Evolutionary conservation across 2,888 invertebrate genomes (phyloP).

Genomic region (Ptilodon capucinus): DNA sequence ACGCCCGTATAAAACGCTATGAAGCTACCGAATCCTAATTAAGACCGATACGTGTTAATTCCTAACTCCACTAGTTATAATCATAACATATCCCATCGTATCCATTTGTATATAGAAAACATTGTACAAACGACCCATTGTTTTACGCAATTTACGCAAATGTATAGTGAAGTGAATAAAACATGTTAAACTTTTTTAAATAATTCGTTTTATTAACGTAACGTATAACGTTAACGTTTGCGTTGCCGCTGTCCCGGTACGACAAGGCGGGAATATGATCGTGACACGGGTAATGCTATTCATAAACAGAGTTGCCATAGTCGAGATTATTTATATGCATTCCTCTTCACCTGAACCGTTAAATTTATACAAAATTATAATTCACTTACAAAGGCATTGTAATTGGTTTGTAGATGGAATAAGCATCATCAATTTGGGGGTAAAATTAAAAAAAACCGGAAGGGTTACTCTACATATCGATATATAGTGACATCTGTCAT

Average conservation of each 20-base stretch:
- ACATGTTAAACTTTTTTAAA: conserved; percentile 64
- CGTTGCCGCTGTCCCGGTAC: conserved; percentile 58
- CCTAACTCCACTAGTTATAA: conserved; percentile 25
- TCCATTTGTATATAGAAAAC: conserved; percentile 40
- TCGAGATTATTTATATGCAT: too few relatives aligned
- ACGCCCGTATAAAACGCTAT: too few relatives aligned
- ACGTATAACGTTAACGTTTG: conserved; percentile 38
- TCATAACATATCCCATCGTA: conserved; percentile 38
- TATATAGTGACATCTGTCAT: too few relatives aligned
- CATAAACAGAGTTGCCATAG: conserved; percentile 23
- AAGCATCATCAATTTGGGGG: too few relatives aligned
- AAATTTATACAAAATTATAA: too few relatives aligned
- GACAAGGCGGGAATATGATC: conserved; percentile 59
- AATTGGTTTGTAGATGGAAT: too few relatives aligned
- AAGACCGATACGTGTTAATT: too few relatives aligned
- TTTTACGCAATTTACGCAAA: conserved; percentile 33
- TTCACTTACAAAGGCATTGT: too few relatives aligned
- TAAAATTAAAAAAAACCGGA: too few relatives aligned
- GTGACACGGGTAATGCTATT: conserved; percentile 47
- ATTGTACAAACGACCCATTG: conserved; percentile 55
- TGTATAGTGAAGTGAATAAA: conserved; percentile 58
- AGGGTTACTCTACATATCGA: too few relatives aligned
- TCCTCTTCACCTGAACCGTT: too few relatives aligned
- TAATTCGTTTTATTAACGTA: conserved; percentile 69
- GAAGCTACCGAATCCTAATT: too few relatives aligned